Evolutionary conservation across 2,113 vertebrate species (phyloP), one percentile per base, ranked within the genome.

Genomic region (Leucopsar rothschildi): DNA sequence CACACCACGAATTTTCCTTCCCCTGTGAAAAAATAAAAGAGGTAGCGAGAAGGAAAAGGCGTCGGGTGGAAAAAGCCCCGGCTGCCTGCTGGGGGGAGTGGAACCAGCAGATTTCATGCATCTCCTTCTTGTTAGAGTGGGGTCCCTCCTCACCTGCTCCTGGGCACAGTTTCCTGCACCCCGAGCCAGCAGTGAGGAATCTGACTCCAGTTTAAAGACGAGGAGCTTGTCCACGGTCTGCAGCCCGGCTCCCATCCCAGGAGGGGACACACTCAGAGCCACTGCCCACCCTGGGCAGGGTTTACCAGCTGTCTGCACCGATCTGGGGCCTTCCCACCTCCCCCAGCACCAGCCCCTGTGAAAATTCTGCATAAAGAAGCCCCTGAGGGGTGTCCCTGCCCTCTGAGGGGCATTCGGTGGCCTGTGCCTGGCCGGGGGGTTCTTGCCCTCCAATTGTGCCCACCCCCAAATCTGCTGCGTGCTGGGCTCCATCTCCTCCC

Each of bases 91-190:
- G 96, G 9, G 95, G 95, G 49, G 89, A 95, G 70, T 93, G 96
- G 96, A 97, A 97, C 95, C 89, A 89, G 89, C 50, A 15, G 8
- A 96, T 97, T 97, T 97, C 96, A 97, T 95, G 94, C 94, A 2
- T 95, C 91, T 93, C 92, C 92, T 94, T 82, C 82, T 93, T 2
- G 60, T 73, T 78, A 22, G 83, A 93, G 86, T 78, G 92, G 89
- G 96, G 84, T 91, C 87, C 91, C 65, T 94, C 86, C 89, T 97
- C 94, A 96, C 96, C 96, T 97, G 95, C 92, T 97, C 92, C 93
- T 68, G 81, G 95, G 81, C 88, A 90, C 3, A 0, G 81, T 42
- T 94, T 31, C 69, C 89, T 93, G 91, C 89, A 22, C 94, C 96
- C 69, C 15, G 83, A 75, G 95, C 92, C 95, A 95, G 92, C 86